Base-by-base conservation (phyloP, 1,140 invertebrate species). In the Pseudomyrmex dendroicus region DNA sequence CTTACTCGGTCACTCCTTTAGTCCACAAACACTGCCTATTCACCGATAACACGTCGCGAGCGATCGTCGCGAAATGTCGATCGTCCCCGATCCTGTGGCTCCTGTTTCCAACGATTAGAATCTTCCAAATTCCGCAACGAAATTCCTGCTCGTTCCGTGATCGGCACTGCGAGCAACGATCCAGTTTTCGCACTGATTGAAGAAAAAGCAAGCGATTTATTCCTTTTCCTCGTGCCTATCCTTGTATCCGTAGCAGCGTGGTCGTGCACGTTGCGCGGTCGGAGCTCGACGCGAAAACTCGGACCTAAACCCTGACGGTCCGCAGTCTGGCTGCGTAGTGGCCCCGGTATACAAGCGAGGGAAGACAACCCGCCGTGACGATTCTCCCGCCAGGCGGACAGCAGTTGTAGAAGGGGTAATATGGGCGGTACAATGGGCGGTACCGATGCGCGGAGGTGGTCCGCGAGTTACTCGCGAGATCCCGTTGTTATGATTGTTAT, bases 271-370 rank as follows among this genome's bases (percentile, higher is more conserved):
- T 93, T 93, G 91, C 86, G 82, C 88, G 87, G 63, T 89, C 85
- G 74, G 20, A 83, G 72, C 86, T 85, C 87, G 72, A 74, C 90
- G 91, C 91, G 91, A 88, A 89, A 89, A 88, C 86, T 85, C 87
- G 68, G 86, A 88, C 87, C 86, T 88, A 48, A 84, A 93, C 91
- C 90, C 91, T 94, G 91, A 90, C 94, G 92, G 91, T 92, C 89
- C 94, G 94, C 94, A 94, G 94, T 92, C 94, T 94, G 89, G 93
- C 94, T 94, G 94, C 94, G 93, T 94, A 93, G 93, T 94, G 94
- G 87, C 91, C 64, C 86, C 84, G 68, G 84, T 85, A 85, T 90
- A 70, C 57, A 83, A 70, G 62, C 87, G 83, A 87, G 80, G 86
- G 88, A 89, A 87, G 89, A 82, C 83, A 80, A 62, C 88, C 88